These are phyloP conservation scores for Brachyistius frenatus DNA, from an alignment of 2,113 vertebrate species.

Conservation along the genomic window DNA sequence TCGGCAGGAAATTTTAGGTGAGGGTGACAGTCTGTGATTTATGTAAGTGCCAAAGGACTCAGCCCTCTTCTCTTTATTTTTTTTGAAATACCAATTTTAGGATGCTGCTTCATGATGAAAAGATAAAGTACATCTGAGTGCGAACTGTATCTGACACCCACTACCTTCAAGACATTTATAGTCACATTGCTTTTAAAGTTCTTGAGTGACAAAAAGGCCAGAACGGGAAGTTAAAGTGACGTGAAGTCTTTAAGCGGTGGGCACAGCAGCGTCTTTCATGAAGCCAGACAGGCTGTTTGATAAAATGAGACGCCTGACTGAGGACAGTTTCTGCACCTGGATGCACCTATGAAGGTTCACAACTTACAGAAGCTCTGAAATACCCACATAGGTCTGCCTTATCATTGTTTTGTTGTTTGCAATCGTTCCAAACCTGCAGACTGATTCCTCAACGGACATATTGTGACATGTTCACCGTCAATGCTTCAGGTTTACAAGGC, in stretches of 20 bases:
- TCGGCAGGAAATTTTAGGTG: slow-evolving; percentile 14
- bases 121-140: slow-evolving; percentile 40
- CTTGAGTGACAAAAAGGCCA: slow-evolving; percentile 35
- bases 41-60: slow-evolving; percentile 30
- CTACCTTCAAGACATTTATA: slow-evolving; percentile 48
- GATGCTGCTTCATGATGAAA: slow-evolving; percentile 45
- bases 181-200: slow-evolving; percentile 34
- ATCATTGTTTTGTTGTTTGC: too few species aligned
- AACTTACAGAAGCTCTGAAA: neutral
- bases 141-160: slow-evolving; percentile 29
- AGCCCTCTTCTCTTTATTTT: slow-evolving; percentile 4
- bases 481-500: too few species aligned
- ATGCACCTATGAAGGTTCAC: neutral
- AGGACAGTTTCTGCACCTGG: neutral
- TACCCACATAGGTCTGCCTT: neutral
- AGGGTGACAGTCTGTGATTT: slow-evolving; percentile 38
- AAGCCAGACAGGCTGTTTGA: slow-evolving; percentile 7
- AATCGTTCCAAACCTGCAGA: too few species aligned
- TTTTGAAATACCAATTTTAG: slow-evolving; percentile 42
- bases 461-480: too few species aligned
- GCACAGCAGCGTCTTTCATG: slow-evolving; percentile 14
- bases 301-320: neutral
- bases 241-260: slow-evolving; percentile 15
- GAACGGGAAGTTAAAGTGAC: slow-evolving; percentile 39
- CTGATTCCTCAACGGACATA: too few species aligned